Evolutionary conservation across 2,797 vertebrate species (phyloP).

Genomic region (Premnoplex brunnescens): DNA sequence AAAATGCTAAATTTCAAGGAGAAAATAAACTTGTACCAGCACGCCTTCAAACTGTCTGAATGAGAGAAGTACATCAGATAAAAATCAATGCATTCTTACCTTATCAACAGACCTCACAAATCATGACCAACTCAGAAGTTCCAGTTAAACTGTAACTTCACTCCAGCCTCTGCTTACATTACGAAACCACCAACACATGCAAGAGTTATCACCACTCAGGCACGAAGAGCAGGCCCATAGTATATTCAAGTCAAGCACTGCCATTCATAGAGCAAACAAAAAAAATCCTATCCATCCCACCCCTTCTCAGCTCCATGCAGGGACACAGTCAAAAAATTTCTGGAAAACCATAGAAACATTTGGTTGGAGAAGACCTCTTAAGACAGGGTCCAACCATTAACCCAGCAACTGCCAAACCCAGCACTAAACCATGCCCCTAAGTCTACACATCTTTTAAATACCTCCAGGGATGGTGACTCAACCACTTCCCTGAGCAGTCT

Average conservation of each 20-base stretch:
- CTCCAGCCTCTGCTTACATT: not conserved
- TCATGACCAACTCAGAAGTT: not conserved
- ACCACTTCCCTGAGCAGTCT: not conserved
- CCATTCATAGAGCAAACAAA: not conserved
- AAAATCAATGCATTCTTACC: not conserved
- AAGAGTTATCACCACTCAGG: not conserved
- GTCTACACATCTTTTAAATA: fast-evolving
- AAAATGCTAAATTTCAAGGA: not conserved
- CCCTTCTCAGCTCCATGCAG: not conserved
- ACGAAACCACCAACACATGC: not conserved
- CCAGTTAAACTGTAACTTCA: not conserved
- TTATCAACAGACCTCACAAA: not conserved
- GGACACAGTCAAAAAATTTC: not conserved
- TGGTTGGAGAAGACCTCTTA: not conserved
- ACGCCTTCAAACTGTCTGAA: not conserved
- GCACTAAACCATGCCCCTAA: not conserved
- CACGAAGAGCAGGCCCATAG: not conserved
- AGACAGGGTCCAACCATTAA: not conserved
- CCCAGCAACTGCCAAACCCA: not conserved
- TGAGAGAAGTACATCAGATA: not conserved
- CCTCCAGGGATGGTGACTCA: not conserved
- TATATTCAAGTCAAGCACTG: not conserved
- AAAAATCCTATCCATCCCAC: not conserved
- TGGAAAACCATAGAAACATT: not conserved
- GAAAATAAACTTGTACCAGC: not conserved